These are phyloP conservation scores for Pterostichus madidus DNA, from an alignment of 2,888 invertebrate genomes.

Conservation along the genomic window DNA sequence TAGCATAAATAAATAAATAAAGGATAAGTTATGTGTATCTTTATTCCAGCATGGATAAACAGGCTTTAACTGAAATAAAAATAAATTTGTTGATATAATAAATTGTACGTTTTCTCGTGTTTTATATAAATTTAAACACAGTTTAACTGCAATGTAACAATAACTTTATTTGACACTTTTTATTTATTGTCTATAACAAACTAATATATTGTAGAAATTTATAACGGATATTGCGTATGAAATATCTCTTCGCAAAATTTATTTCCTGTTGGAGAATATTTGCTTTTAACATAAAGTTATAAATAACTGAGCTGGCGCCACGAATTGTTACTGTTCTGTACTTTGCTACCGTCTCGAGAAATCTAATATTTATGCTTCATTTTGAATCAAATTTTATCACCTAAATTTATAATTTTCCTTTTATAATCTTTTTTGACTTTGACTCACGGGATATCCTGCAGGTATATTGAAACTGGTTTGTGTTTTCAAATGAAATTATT, in stretches of 20 bases:
- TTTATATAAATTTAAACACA: too few species aligned
- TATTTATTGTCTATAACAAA: constrained; percentile 32
- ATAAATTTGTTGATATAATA: too few species aligned
- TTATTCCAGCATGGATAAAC: too few species aligned
- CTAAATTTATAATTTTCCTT: neutral
- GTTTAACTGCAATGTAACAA: neutral
- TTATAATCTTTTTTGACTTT: constrained; percentile 27
- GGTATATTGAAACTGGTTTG: constrained; percentile 8
- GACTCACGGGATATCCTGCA: constrained; percentile 18
- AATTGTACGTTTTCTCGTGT: too few species aligned
- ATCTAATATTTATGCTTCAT: constrained; percentile 14
- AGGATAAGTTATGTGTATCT: too few species aligned
- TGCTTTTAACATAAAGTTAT: constrained; percentile 46
- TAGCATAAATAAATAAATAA: too few species aligned
- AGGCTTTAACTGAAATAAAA: too few species aligned
- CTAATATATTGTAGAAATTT: constrained; percentile 30
- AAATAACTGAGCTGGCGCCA: constrained; percentile 43
- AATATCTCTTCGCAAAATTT: constrained; percentile 24
- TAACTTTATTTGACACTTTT: constrained; percentile 13
- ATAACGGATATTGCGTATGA: constrained; percentile 3
- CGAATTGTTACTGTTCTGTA: constrained; percentile 8
- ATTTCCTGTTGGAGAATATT: constrained; percentile 26
- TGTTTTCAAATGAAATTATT: constrained; percentile 4
- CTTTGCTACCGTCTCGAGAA: neutral
- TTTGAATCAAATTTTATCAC: constrained; percentile 1